A percentile compares a stretch with the other conserved stretches of the same genome.
Evolutionary conservation across 2,888 invertebrate genomes (phyloP).

Genomic region (Trachelus stipa): DNA sequence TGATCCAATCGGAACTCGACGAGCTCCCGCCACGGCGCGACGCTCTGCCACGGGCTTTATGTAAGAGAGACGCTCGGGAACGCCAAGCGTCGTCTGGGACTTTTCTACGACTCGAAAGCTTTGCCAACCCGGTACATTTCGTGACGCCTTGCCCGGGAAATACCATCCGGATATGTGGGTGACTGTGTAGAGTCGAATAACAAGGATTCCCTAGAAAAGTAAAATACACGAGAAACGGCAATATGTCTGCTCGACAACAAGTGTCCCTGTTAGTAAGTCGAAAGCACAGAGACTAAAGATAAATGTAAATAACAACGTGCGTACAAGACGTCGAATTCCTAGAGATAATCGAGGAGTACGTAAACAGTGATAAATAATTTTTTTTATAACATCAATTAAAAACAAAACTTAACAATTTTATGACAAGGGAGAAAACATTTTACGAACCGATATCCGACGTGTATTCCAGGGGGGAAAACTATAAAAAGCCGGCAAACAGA

Average conservation of each 20-base stretch:
- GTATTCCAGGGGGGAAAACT: too few relatives aligned
- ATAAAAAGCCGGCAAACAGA: neutral
- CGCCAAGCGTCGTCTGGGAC: neutral
- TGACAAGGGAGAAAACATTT: neutral
- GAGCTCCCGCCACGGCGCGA: slow-evolving; percentile 45
- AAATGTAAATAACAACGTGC: neutral
- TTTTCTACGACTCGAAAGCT: neutral
- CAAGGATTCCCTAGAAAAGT: neutral
- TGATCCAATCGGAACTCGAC: slow-evolving; percentile 51
- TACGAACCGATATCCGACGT: neutral
- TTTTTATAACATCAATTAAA: neutral
- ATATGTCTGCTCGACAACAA: neutral
- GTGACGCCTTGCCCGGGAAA: neutral
- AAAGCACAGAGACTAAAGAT: neutral
- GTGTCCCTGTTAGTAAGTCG: neutral
- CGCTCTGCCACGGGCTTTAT: slow-evolving; percentile 39
- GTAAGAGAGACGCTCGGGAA: slow-evolving; percentile 28
- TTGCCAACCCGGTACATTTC: neutral
- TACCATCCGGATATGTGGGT: neutral
- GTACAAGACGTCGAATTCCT: neutral
- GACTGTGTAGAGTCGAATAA: neutral
- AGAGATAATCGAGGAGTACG: neutral
- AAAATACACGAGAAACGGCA: neutral
- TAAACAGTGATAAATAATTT: neutral
- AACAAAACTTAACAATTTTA: neutral